These are phyloP conservation scores for Eupeodes corollae DNA, from an alignment of 1,140 invertebrate species.

Conservation along the genomic window DNA sequence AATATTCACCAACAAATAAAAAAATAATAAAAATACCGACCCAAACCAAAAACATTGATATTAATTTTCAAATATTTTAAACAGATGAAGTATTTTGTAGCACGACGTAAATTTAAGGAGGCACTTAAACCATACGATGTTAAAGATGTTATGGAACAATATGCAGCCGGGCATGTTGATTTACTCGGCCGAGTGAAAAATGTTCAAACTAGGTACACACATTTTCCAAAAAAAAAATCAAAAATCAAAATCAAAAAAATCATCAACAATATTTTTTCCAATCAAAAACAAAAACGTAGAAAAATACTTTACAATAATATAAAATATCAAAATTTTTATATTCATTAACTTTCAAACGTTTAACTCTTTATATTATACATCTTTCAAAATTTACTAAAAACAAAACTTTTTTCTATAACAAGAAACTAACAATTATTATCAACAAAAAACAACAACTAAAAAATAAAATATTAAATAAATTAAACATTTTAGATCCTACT, in stretches of 20 bases:
- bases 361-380: too few species aligned
- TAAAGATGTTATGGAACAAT: constrained; percentile 95
- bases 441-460: too few species aligned
- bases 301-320: not conserved
- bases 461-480: too few species aligned
- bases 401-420: too few species aligned
- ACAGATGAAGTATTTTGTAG: constrained; percentile 90
- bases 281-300: not conserved
- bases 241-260: not conserved
- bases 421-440: too few species aligned
- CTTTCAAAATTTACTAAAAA: too few species aligned
- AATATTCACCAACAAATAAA: not conserved
- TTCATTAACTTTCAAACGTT: not conserved
- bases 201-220: constrained; percentile 69
- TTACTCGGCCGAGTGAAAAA: constrained; percentile 79
- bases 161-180: constrained; percentile 85
- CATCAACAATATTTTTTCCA: not conserved
- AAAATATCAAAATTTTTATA: not conserved
- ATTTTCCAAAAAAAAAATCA: not conserved
- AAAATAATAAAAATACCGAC: not conserved
- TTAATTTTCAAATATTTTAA: constrained; percentile 15
- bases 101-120: constrained; percentile 88
- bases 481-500: not conserved
- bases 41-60: not conserved
- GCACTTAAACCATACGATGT: constrained; percentile 94